Base-by-base conservation (phyloP, 2,113 vertebrate genomes). In the Catharus fuscescens region DNA sequence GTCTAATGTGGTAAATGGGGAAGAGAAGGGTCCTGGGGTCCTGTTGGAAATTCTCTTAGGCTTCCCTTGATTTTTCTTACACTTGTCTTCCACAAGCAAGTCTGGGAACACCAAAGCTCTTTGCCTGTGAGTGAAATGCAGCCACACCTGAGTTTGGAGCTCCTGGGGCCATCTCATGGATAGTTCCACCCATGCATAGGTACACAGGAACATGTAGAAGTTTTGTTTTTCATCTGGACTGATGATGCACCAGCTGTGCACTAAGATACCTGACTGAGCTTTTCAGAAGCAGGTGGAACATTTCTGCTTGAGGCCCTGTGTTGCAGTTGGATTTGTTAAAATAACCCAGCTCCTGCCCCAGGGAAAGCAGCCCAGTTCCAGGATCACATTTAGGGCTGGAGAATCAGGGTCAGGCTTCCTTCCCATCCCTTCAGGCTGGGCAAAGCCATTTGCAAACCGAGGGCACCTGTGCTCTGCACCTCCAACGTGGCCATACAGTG, bases 391-490 rank as follows among this genome's bases (percentile, higher is more conserved):
- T 36, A 57, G 40, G 66, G 32, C 54, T 66, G 38, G 20, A 56
- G 42, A 34, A 29, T 66, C 2, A 0, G 72, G 20, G 23, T 80
- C 21, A 73, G 82, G 53, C n/a, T 82, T 72, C 50, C 50, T 21
- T 23, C n/a, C 57, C 21, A 5, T 61, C 13, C 56, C 42, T 88
- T 36, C 2, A 0, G n/a, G 62, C 56, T 70, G 34, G 36, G 40
- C 10, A 14, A 44, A 76, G 18, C 31, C 7, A 11, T 65, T 32
- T 53, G 25, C 47, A 20, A 65, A 64, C 2, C 0, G 0, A 19
- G 0, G 0, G 59, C 10, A 17, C 16, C 47, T 6, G 0, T 32
- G 70, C 56, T 62, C 60, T 38, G 79, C 70, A 26, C 3, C 3
- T 70, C 67, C 31, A 0, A 3, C 44, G 15, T 65, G 69, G 76